These are phyloP conservation scores for Tiliacea citrago DNA, from an alignment of 2,888 invertebrate genomes.

Conservation along the genomic window DNA sequence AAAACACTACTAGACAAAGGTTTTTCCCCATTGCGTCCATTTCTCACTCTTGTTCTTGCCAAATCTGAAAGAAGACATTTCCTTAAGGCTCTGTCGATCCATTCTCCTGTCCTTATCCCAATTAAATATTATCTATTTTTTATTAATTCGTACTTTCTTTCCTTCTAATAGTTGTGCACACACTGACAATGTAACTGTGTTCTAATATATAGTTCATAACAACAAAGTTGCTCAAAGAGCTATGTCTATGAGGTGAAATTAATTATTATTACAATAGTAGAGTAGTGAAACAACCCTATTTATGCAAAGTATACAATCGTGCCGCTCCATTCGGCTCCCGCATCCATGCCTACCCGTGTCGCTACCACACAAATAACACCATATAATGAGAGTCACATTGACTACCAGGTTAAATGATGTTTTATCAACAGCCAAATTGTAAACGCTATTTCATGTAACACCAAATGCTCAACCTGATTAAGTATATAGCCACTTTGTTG, in stretches of 20 bases:
- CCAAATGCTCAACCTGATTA: background rate
- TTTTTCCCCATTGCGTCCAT: background rate
- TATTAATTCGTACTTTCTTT: background rate
- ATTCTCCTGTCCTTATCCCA: background rate
- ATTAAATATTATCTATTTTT: background rate
- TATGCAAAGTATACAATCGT: conserved; percentile 41
- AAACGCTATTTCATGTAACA: background rate
- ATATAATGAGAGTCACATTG: conserved; percentile 40
- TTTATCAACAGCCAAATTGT: conserved; percentile 37
- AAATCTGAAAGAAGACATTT: background rate
- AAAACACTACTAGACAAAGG: background rate
- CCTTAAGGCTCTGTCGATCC: background rate
- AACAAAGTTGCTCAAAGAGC: background rate
- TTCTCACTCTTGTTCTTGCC: background rate
- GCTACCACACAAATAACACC: conserved; percentile 40
- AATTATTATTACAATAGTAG: background rate
- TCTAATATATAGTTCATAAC: background rate
- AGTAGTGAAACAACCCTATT: conserved; percentile 31
- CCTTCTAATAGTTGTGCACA: background rate
- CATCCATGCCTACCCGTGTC: conserved; percentile 37
- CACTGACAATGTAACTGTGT: background rate
- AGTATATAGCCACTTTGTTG: no score
- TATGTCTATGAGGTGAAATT: background rate
- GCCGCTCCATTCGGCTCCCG: conserved; percentile 46
- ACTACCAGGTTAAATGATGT: conserved; percentile 32